A percentile compares a stretch with the other conserved stretches of the same genome.
phyloP scores from a whole-genome alignment of 1,140 invertebrate species.

The Cydia amplana region DNA sequence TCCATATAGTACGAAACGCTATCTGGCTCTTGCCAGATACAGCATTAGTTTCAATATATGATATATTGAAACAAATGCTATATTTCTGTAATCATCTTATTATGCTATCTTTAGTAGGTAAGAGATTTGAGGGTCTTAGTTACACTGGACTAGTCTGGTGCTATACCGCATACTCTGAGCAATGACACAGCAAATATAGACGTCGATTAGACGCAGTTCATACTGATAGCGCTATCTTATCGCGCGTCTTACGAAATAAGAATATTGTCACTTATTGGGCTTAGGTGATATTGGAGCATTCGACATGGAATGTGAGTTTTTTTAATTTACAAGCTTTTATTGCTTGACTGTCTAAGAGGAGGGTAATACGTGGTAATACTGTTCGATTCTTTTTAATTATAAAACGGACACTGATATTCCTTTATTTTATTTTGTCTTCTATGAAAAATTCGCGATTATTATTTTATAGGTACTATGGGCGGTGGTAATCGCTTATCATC shows the following conservation, averaged over 20 bases:
- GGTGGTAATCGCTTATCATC: too few species aligned
- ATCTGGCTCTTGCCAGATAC: too few species aligned
- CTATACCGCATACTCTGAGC: not conserved
- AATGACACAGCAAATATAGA: not conserved
- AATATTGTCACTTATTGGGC: slow-evolving; percentile 27
- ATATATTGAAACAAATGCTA: too few species aligned
- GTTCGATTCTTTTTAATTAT: not conserved
- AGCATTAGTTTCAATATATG: too few species aligned
- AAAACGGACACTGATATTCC: too few species aligned
- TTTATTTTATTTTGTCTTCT: too few species aligned
- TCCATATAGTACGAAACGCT: too few species aligned
- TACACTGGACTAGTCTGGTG: not conserved
- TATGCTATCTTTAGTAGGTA: too few species aligned
- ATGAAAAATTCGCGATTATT: too few species aligned
- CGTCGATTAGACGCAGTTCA: not conserved
- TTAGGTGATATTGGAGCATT: slow-evolving; percentile 24
- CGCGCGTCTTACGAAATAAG: slow-evolving; percentile 6
- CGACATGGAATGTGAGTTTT: slow-evolving; percentile 25
- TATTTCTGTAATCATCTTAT: too few species aligned
- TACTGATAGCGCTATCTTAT: slow-evolving; percentile 23
- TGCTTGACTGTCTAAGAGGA: not conserved
- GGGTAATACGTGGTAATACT: not conserved
- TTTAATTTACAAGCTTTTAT: slow-evolving; percentile 6
- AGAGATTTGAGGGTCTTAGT: too few species aligned
- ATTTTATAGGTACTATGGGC: too few species aligned